phyloP scores from a whole-genome alignment of 2,113 vertebrate species.

The Paedocypris sp. region DNA sequence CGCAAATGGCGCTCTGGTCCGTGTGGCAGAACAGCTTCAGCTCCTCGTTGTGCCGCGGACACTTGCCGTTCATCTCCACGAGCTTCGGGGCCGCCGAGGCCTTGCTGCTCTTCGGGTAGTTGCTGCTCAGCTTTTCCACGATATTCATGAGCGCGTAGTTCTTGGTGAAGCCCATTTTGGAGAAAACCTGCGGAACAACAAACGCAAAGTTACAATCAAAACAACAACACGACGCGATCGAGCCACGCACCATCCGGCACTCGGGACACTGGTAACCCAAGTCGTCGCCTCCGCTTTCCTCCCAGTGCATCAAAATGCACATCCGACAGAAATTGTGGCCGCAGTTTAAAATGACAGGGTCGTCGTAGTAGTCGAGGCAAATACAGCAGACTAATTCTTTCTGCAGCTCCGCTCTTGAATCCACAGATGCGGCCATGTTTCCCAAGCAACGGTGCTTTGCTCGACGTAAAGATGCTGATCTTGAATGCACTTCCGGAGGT shows the following conservation, averaged over 20 bases:
- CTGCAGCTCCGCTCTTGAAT: conserved; percentile 46
- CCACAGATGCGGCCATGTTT: conserved; percentile 55
- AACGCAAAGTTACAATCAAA: background rate
- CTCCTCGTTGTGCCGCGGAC: conserved; percentile 60
- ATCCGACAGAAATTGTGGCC: conserved; percentile 65
- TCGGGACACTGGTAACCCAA: conserved; percentile 64
- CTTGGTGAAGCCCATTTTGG: conserved; percentile 61
- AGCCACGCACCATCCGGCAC: conserved; percentile 56
- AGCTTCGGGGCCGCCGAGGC: conserved; percentile 39
- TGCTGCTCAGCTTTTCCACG: conserved; percentile 59
- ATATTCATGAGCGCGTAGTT: conserved; percentile 67
- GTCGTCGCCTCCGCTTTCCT: conserved; percentile 64
- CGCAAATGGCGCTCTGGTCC: conserved; percentile 60
- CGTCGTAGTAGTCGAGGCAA: conserved; percentile 61
- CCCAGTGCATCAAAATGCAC: conserved; percentile 67
- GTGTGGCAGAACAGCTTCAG: conserved; percentile 63
- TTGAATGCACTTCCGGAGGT: background rate
- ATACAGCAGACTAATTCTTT: conserved; percentile 64
- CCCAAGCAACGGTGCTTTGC: background rate
- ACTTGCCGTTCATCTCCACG: conserved; percentile 50
- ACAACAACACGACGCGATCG: too few relatives aligned
- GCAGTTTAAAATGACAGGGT: conserved; percentile 64
- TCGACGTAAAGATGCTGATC: background rate
- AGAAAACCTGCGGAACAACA: conserved; percentile 58
- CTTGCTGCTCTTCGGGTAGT: conserved; percentile 46